These are phyloP conservation scores for Brachionus sp. DNA, from an alignment of 1,140 invertebrate species.

Conservation along the genomic window DNA sequence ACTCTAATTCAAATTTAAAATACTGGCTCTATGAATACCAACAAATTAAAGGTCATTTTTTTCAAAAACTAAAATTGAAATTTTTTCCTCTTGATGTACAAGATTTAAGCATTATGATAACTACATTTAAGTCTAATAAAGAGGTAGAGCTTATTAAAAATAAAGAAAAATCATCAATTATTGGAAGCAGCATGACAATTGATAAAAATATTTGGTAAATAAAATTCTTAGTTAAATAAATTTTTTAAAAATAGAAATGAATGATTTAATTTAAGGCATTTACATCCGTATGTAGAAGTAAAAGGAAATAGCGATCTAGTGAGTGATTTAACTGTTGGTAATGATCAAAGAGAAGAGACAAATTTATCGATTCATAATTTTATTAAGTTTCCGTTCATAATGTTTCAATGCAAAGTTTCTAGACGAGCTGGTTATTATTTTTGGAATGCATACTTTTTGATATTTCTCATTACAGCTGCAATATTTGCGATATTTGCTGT, in stretches of 20 bases:
- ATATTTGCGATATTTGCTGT: conserved; percentile 60
- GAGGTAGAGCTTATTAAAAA: conserved; percentile 40
- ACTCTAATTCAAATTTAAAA: neutral
- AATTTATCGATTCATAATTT: neutral
- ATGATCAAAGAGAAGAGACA: neutral
- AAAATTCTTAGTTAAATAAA: neutral
- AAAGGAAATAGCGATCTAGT: conserved; percentile 47
- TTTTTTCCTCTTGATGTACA: conserved; percentile 19
- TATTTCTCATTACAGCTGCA: conserved; percentile 55
- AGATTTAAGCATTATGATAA: conserved; percentile 45
- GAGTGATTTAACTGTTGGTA: conserved; percentile 40
- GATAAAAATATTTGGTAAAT: conserved; percentile 44
- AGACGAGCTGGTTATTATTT: conserved; percentile 50
- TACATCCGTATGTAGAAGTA: conserved; percentile 49
- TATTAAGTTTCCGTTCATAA: conserved; percentile 46
- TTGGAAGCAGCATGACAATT: conserved; percentile 30
- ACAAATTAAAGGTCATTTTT: conserved; percentile 18
- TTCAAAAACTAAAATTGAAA: neutral
- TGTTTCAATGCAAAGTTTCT: conserved; percentile 48
- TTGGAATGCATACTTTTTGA: conserved; percentile 50
- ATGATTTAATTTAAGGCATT: conserved; percentile 46
- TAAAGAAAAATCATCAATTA: neutral
- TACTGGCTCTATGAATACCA: neutral
- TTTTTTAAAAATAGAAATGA: neutral
- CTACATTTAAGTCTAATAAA: conserved; percentile 29